These are phyloP conservation scores for Hyperoplus lanceolatus DNA, from an alignment of 2,797 vertebrate genomes.

Conservation along the genomic window DNA sequence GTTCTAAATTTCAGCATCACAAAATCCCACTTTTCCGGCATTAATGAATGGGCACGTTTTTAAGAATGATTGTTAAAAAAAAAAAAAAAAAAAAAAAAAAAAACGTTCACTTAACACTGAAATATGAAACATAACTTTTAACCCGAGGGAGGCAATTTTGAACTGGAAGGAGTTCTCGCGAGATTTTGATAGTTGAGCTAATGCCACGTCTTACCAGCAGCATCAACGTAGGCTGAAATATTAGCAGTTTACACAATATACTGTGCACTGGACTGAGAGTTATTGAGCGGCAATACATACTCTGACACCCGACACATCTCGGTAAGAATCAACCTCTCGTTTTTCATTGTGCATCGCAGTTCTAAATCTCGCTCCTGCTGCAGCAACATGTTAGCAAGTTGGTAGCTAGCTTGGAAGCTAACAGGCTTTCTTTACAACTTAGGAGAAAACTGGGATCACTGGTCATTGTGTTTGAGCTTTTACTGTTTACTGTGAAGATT, in stretches of 20 bases:
- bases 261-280: neutral
- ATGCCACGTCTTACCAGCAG: slow-evolving; percentile 80
- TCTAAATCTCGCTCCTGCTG: neutral
- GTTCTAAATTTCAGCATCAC: neutral
- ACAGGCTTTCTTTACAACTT: slow-evolving; percentile 1
- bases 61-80: rapidly evolving
- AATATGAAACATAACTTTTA: neutral
- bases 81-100: neutral
- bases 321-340: slow-evolving; percentile 26
- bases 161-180: slow-evolving; percentile 61
- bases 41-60: rapidly evolving
- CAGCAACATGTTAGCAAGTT: slow-evolving; percentile 48
- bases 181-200: slow-evolving; percentile 64
- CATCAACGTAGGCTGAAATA: slow-evolving; percentile 23
- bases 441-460: neutral
- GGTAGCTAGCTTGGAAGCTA: slow-evolving; percentile 43
- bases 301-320: slow-evolving; percentile 21
- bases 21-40: rapidly evolving
- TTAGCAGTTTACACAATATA: neutral
- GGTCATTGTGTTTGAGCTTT: slow-evolving; percentile 24
- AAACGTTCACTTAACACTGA: rapidly evolving
- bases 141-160: rapidly evolving
- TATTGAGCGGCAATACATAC: slow-evolving; percentile 2
- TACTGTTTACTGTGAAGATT: slow-evolving; percentile 40
- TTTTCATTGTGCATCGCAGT: neutral